Base-by-base conservation (phyloP, 2,113 vertebrate species). In the Malurus melanocephalus region DNA sequence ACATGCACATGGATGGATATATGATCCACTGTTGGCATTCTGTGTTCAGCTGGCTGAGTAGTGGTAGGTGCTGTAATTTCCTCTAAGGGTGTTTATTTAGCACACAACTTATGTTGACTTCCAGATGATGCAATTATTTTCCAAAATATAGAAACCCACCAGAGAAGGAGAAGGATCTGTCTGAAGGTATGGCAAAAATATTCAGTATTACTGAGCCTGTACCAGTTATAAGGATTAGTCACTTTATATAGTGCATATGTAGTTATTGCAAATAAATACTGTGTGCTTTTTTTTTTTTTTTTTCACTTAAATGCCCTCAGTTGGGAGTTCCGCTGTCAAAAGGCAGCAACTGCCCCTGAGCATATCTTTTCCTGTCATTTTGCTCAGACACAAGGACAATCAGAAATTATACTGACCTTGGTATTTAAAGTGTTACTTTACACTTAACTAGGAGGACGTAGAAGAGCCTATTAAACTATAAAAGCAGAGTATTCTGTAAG, bases 1-100 rank as follows among this genome's bases (percentile, higher is more conserved):
- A 19, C 6, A 2, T 33, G 24, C 19, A 22, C 1, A 4, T 0
- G 1, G 6, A 4, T 0, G 1, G 6, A 2, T 28, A 1, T 2
- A 28, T 2, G 2, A 76, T 20, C 42, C 14, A 9, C 4, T 24
- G 20, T 9, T 67, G 60, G 27, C 56, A 55, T 52, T 1, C 55
- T 4, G 0, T 26, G 48, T 35, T 86, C 43, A 60, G 12, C 73
- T 90, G 49, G 9, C 38, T 60, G 35, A 22, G 38, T 16, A 56
- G 53, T 40, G 23, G 6, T 26, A n/a, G 19, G 11, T 71, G 33
- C 1, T 64, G 16, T 16, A 48, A 32, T 19, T 90, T 76, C 21
- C 13, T 87, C 14, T 27, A 17, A 45, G 13, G 24, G 5, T 74
- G 18, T 80, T 76, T 75, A 9, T 81, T 71, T 45, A 53, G 6